Conservation (phyloP, 2,797 vertebrate genomes). For the Nyctibius grandis region DNA sequence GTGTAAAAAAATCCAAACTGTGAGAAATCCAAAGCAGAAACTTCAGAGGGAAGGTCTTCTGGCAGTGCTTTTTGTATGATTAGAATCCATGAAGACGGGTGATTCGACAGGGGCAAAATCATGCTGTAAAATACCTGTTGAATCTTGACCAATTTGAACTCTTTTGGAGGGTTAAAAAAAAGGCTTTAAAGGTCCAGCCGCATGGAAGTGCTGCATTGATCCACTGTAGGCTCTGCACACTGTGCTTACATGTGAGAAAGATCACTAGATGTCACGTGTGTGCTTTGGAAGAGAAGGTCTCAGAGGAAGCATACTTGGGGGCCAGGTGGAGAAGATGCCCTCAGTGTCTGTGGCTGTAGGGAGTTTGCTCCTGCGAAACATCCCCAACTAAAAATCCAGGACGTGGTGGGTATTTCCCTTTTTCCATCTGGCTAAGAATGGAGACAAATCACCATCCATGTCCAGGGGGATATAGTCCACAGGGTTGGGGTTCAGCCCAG, state of each 20-base stretch:
- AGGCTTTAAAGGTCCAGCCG: neutral
- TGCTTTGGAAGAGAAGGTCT: neutral
- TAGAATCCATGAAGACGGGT: neutral
- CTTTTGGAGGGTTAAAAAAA: neutral
- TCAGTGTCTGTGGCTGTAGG: neutral
- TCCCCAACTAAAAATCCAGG: neutral
- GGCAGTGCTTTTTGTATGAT: neutral
- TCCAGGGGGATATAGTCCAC: neutral
- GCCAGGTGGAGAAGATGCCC: neutral
- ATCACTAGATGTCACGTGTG: accelerated
- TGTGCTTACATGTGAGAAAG: neutral
- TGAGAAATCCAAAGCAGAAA: neutral
- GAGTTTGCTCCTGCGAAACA: neutral
- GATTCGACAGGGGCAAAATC: neutral
- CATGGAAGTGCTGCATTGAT: accelerated
- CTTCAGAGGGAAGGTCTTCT: neutral
- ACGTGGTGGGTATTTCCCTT: neutral
- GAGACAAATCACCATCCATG: neutral
- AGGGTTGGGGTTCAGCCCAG: neutral
- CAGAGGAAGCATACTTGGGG: neutral
- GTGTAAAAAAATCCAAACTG: neutral
- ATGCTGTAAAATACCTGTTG: neutral
- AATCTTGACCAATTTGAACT: neutral
- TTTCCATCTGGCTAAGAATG: neutral
- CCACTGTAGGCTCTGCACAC: neutral